phyloP scores from a whole-genome alignment of 2,113 vertebrate species.

The Anser brachyrhynchus region DNA sequence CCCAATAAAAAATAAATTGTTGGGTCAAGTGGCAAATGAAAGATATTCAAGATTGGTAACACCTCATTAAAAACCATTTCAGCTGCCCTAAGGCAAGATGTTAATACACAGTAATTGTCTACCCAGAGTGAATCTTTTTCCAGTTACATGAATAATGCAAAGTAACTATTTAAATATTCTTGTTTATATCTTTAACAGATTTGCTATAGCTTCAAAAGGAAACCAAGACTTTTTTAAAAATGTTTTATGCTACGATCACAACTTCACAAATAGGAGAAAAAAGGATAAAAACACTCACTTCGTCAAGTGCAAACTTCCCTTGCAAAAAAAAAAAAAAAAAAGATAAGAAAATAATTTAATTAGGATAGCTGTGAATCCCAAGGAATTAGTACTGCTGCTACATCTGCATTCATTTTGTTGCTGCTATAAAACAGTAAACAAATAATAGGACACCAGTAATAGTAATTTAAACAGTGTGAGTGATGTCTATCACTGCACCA shows the following conservation, averaged over 20 bases:
- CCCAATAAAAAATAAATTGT: conserved; percentile 57
- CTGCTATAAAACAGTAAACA: conserved; percentile 11
- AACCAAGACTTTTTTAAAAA: background rate
- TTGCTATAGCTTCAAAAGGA: conserved; percentile 31
- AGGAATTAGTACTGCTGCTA: conserved; percentile 18
- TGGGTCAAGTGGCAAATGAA: conserved; percentile 64
- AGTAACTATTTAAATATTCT: conserved; percentile 57
- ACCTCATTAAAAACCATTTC: conserved; percentile 72
- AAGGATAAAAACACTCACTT: background rate
- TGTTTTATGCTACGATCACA: background rate
- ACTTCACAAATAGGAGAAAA: conserved; percentile 3
- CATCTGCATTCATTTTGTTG: conserved; percentile 25
- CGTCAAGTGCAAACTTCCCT: background rate
- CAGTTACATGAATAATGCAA: conserved; percentile 67
- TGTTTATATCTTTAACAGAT: conserved; percentile 57
- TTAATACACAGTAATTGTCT: conserved; percentile 72
- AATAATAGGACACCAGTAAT: background rate
- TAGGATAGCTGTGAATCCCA: background rate
- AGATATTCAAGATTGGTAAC: conserved; percentile 66
- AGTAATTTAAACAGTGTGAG: conserved; percentile 36
- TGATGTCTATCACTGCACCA: background rate
- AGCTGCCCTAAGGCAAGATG: conserved; percentile 60
- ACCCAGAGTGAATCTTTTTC: conserved; percentile 49
- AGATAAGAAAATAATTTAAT: conserved; percentile 23
- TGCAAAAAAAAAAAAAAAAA: background rate